Base-by-base conservation (phyloP, 2,113 vertebrate genomes). In the Peromyscus californicus region DNA sequence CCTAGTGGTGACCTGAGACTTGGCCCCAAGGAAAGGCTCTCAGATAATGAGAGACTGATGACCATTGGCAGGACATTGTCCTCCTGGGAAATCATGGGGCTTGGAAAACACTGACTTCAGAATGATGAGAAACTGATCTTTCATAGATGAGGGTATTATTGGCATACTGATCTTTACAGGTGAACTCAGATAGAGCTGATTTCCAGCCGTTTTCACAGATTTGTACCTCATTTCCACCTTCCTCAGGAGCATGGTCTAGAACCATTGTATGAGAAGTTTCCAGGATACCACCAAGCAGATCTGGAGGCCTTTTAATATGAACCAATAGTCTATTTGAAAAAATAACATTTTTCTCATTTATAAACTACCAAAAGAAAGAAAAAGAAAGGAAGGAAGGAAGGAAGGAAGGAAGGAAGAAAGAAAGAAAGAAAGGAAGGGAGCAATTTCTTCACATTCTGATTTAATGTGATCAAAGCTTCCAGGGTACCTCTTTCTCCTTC, bases 341-440 rank as follows among this genome's bases (percentile, higher is more conserved):
- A 96, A 78, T 63, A 83, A 0, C 19, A 79, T 83, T 91, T 57
- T 94, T 8, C 0, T 79, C 63, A 84, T 79, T 93, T 95, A 31
- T 65, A 93, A 86, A 76, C 3, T n/a, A 95, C 69, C 67, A 29
- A 72, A 29, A 45, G 59, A 69, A n/a, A 5, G 31, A 16, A 36
- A 17, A 24, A 63, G 63, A 4, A 69, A 69, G 65, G 5, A 33
- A 69, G 67, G 5, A 19, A 70, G 7, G 17, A 19, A 70, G 69
- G 2, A 17, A 15, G 65, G 10, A 26, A 65, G 63, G 16, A 21
- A 61, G 59, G 21, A 21, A 65, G 9, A 1, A 2, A 29, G 9
- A 3, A 10, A 65, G 63, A 0, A 10, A 29, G 24, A 0, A 13
- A 67, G 26, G 1, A 61, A 61, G 15, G 11, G 33, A 7, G 1